Base-by-base conservation (phyloP, 2,888 invertebrate genomes). In the Drosophila recens region DNA sequence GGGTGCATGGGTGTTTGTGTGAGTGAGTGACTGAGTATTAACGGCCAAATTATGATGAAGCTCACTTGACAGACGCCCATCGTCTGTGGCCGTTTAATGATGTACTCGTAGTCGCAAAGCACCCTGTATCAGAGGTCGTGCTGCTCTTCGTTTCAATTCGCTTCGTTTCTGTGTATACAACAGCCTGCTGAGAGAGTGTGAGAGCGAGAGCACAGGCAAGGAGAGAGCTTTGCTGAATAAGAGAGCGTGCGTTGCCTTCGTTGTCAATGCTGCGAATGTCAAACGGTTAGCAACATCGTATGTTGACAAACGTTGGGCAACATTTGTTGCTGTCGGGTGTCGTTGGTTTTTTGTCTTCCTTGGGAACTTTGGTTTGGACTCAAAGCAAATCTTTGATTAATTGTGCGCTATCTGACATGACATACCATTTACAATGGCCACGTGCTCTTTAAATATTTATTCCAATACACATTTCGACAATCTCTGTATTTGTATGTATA, bases 371-470 rank as follows among this genome's bases (percentile, higher is more conserved):
- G 17, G 23, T 10, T 40, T 15, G 34, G 57, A 54, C 72, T 78
- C 54, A 72, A 70, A 79, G 72, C 79, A 85, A 89, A 87, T 89
- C 85, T 87, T 85, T 85, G 84, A 85, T 85, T 85, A 85, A 89
- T 85, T 85, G 90, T 81, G 63, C 67, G 63, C 71, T 85, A 58
- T 66, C 72, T 68, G 80, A 89, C 84, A 84, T 67, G 87, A 79
- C 84, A 87, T 78, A 84, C 89, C 87, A 84, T 84, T 84, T 84
- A 84, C 88, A 89, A 89, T 75, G 69, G 88, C 90, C 88, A 85
- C 79, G 79, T 72, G 88, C 84, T 85, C 82, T 85, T 85, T 89
- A 84, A 85, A 87, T 89, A 85, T 85, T 84, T 75, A 84, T 87
- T 10, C 57, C 43, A 45, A 75, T 36, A 23, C 38, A 43, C 23